A percentile compares a stretch with the other conserved stretches of the same genome.
phyloP scores from a whole-genome alignment of 2,888 invertebrate genomes.

The Heliconius charithonia region DNA sequence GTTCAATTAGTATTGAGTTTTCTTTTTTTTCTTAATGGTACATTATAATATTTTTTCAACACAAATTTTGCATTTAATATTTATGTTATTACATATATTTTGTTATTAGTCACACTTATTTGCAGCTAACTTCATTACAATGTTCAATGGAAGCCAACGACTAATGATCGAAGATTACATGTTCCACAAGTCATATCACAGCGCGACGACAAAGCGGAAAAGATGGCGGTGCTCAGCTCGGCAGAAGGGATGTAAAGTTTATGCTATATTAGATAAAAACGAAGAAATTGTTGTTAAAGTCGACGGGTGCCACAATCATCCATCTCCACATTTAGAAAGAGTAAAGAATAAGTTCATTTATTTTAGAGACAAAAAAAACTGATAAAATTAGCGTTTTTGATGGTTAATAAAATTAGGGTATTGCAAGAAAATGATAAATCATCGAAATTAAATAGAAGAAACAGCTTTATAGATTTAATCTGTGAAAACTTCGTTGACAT shows the following conservation, averaged over 20 bases:
- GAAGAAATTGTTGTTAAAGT: slow-evolving; percentile 26
- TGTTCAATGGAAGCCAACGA: slow-evolving; percentile 39
- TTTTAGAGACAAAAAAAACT: neutral
- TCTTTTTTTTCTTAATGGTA: neutral
- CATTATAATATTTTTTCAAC: neutral
- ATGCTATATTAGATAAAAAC: slow-evolving; percentile 40
- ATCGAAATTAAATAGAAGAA: too few species aligned
- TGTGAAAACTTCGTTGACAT: too few species aligned
- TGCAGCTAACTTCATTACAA: slow-evolving; percentile 42
- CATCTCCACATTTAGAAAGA: slow-evolving; percentile 28
- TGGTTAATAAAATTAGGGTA: too few species aligned
- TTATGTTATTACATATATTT: neutral
- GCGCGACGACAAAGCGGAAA: slow-evolving; percentile 30
- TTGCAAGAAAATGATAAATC: too few species aligned
- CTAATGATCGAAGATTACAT: slow-evolving; percentile 42
- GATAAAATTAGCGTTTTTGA: neutral
- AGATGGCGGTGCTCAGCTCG: slow-evolving; percentile 48
- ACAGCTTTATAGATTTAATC: too few species aligned
- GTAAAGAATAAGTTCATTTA: slow-evolving; percentile 10
- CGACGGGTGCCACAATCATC: slow-evolving; percentile 34
- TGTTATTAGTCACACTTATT: slow-evolving; percentile 3
- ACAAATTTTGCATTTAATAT: neutral
- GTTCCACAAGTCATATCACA: slow-evolving; percentile 40
- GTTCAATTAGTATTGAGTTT: too few species aligned
- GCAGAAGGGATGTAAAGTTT: slow-evolving; percentile 49